Base-by-base conservation (phyloP, 1,140 invertebrate species). In the Platyscapa corneri region DNA sequence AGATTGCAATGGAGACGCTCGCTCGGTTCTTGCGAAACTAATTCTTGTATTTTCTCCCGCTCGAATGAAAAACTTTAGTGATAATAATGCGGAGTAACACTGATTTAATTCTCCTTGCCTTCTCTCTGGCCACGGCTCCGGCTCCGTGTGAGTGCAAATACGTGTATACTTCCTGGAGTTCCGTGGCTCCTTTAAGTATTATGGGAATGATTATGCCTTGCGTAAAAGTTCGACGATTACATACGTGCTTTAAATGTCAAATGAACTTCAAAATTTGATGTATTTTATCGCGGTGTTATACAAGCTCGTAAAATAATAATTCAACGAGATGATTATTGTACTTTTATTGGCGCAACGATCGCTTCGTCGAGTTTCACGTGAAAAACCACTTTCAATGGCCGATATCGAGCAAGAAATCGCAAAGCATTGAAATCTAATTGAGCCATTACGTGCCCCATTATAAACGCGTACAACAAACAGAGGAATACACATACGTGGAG, bases 11-110 rank as follows among this genome's bases (percentile, higher is more conserved):
- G n/a, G n/a, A 65, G 72, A 72, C 16, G 23, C 76, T 23, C 64
- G 65, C 72, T 82, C 79, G 64, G 64, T 84, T 82, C 49, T n/a
- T 65, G 32, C 42, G n/a, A 39, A 42, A 39, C 70, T 74, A 42
- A 74, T 74, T 74, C 46, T 56, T 70, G 75, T 67, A 74, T 74
- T 65, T 76, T 60, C 74, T 65, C 39, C 60, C 49, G 12, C 65
- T 42, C 39, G 16, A 75, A 72, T 56, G 82, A 3, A 67, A 83
- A 74, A 72, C 42, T 72, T 42, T 46, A 46, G 67, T 84, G 75
- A 84, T 84, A 83, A 83, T 83, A 84, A 84, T 84, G 75, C 60
- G 23, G 77, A 78, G 78, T 76, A 84, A 84, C 42, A 34, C 81
- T 75, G 42, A 37, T 56, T 67, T 56, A 46, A 67, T 72, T 30